Evolutionary conservation across 53 echinoderm and acorn worm species (phyloP), one percentile per base, ranked within the genome.

Genomic region (Paracentrotus lividus): DNA sequence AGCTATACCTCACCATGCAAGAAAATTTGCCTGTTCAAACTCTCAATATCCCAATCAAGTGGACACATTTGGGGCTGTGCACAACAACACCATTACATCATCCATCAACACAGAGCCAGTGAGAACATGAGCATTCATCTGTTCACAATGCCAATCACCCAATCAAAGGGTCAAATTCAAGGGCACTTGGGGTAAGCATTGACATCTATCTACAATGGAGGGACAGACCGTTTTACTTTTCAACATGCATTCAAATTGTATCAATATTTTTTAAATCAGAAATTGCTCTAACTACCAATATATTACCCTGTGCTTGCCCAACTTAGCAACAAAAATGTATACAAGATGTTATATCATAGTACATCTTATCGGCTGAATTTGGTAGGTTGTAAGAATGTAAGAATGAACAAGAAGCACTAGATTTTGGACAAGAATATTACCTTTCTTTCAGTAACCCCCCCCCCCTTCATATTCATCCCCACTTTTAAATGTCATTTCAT

Each of bases 81-180:
- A 81, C 13, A n/a, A 49, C 76, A 42, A n/a, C 38, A 40, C 42
- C 76, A 76, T 5, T 15, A 18, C 18, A 76, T 21, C 42, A 31
- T 47, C 20, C 21, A 21, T 26, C 47, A 81, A 47, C 13, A 47
- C 27, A 72, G 4, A 69, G 69, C 36, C 69, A 78, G 47, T 78
- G 81, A 27, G 47, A 81, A 81, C 49, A 45, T 26, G 27, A 44
- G n/a, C 9, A 81, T n/a, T 47, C 81, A n/a, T 47, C 81, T 49
- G 27, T 81, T 47, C 47, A 81, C 44, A 44, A n/a, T 81, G 81
- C 27, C 81, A 81, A 49, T 81, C 81, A 81, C 44, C 49, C 81
- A 81, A 81, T 72, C 18, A 72, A 20, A 40, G 21, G 40, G 42
- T 72, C 72, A 72, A 72, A 40, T 38, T 32, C 72, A 38, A 72